These are phyloP conservation scores for Mionectes olivaceus DNA, from an alignment of 2,797 vertebrate genomes.

Conservation along the genomic window DNA sequence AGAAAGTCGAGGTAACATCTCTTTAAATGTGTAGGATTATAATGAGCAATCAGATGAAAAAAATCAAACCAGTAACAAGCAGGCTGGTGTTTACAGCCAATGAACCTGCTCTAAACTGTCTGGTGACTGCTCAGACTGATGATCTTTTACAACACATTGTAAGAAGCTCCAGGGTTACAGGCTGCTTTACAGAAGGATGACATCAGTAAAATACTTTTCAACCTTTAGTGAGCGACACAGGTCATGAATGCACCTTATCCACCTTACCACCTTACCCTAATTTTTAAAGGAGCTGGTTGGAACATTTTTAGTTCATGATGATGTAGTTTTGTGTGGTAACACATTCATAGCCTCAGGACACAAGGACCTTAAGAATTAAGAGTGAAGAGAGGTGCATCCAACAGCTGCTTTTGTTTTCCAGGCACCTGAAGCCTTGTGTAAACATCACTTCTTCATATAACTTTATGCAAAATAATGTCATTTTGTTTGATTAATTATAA, in stretches of 20 bases:
- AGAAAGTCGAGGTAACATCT: neutral
- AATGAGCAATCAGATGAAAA: neutral
- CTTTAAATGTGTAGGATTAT: neutral
- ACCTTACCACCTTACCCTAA: no score
- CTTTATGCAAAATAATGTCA: neutral
- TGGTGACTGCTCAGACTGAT: neutral
- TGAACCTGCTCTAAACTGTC: neutral
- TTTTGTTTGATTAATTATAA: neutral
- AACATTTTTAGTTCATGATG: neutral
- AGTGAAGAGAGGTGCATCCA: neutral
- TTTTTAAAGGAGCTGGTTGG: neutral
- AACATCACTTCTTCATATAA: neutral
- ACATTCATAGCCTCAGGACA: conserved; percentile 10
- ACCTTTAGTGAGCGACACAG: neutral
- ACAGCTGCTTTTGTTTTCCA: conserved; percentile 1
- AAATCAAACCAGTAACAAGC: neutral
- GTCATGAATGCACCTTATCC: neutral
- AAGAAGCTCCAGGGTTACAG: neutral
- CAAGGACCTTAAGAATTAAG: neutral
- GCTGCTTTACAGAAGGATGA: neutral
- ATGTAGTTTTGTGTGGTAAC: neutral
- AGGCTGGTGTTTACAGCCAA: neutral
- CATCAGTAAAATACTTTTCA: neutral
- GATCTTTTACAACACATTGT: neutral
- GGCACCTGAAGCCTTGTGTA: neutral